phyloP scores from a whole-genome alignment of 2,797 vertebrate genomes.

The Pseudopleuronectes americanus region DNA sequence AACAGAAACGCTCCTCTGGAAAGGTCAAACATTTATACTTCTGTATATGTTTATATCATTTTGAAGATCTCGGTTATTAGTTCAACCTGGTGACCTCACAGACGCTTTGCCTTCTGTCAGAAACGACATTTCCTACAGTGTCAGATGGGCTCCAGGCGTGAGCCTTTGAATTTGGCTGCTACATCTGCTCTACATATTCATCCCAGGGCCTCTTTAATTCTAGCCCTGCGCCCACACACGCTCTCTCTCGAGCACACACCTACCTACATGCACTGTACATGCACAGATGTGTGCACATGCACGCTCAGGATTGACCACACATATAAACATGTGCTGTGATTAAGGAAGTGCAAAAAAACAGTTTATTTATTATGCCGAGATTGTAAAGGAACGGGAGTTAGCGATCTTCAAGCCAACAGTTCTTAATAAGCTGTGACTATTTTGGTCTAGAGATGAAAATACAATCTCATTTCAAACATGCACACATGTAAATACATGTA shows the following conservation, averaged over 20 bases:
- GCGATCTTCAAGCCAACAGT: conserved; percentile 19
- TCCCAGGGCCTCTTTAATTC: conserved; percentile 75
- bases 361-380: conserved; percentile 21
- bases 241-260: conserved; percentile 35
- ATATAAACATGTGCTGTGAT: conserved; percentile 26
- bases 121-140: conserved; percentile 72
- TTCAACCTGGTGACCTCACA: conserved; percentile 65
- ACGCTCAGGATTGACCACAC: conserved; percentile 3
- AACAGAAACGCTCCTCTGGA: conserved; percentile 65
- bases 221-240: conserved; percentile 64
- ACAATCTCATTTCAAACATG: conserved; percentile 12
- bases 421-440: conserved; percentile 20
- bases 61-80: conserved; percentile 67
- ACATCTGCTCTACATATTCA: conserved; percentile 83
- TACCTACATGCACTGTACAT: conserved; percentile 17
- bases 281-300: conserved; percentile 18
- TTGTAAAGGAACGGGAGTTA: conserved; percentile 3
- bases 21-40: conserved; percentile 66
- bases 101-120: conserved; percentile 61
- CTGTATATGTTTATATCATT: conserved; percentile 68
- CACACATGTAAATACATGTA: conserved; percentile 1
- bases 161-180: conserved; percentile 73
- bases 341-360: conserved; percentile 45
- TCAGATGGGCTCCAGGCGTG: conserved; percentile 75
- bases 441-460: conserved; percentile 3